Conservation (phyloP, 1,140 invertebrate species). For the Brachionus plicatilis region DNA sequence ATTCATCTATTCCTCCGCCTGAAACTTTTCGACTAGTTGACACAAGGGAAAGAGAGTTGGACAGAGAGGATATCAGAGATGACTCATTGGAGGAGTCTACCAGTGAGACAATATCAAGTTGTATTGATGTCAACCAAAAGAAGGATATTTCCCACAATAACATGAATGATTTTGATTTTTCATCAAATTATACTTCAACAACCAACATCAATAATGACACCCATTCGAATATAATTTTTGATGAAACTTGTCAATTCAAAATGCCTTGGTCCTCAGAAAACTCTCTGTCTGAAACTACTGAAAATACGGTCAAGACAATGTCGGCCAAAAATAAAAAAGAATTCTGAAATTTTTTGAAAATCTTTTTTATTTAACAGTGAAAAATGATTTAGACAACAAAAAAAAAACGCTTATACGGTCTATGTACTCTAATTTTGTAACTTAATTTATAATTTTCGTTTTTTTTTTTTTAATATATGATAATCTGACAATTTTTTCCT, state of each 20-base stretch:
- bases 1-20: conserved; percentile 7
- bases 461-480: neutral
- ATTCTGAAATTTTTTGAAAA: neutral
- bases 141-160: neutral
- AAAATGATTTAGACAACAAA: neutral
- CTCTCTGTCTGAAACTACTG: neutral
- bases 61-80: neutral
- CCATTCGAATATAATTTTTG: neutral
- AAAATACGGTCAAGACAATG: neutral
- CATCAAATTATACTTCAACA: neutral
- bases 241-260: neutral
- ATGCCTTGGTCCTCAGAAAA: neutral
- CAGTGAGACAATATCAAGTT: neutral
- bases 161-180: conserved; percentile 16
- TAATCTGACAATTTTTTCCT: neutral
- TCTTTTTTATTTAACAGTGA: conserved; percentile 24
- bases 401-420: neutral
- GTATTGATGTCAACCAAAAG: neutral
- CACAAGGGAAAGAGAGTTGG: neutral
- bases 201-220: neutral
- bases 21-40: neutral
- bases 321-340: neutral
- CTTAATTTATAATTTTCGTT: neutral
- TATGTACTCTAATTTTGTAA: neutral
- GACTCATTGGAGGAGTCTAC: conserved; percentile 13